Percentiles rank a stretch among this genome's conserved stretches.
Evolutionary conservation across 2,113 vertebrate genomes (phyloP).

Genomic region (Merops nubicus): DNA sequence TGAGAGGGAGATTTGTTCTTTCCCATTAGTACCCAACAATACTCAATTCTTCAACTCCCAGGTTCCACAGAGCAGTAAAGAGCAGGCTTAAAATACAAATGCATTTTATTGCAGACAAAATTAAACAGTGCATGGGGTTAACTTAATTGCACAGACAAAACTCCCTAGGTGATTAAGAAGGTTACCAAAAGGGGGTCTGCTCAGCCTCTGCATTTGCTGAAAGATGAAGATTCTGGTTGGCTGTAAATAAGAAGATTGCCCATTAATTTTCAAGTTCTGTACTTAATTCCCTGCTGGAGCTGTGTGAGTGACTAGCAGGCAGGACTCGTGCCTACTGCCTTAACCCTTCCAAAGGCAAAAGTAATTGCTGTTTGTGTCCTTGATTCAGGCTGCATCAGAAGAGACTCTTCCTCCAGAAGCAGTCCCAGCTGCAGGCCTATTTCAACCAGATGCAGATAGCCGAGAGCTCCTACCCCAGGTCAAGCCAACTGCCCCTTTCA

Average conservation of each 20-base stretch:
- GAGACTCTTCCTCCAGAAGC: constrained; percentile 92
- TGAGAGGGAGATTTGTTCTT: background rate
- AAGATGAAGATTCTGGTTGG: background rate
- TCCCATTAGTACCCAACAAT: background rate
- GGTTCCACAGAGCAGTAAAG: background rate
- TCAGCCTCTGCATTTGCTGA: background rate
- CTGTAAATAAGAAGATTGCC: background rate
- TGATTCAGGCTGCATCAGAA: constrained; percentile 92
- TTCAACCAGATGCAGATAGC: constrained; percentile 99
- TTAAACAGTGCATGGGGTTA: background rate
- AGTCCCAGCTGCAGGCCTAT: constrained; percentile 92
- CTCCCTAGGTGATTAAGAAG: rapidly evolving
- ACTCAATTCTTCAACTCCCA: background rate
- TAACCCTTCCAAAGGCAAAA: background rate
- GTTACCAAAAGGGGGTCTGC: background rate
- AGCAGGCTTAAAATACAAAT: background rate
- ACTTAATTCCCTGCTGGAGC: background rate
- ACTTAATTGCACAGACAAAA: background rate
- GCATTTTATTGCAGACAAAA: background rate
- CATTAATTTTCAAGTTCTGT: rapidly evolving
- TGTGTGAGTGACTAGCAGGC: background rate
- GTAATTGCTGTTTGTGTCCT: background rate
- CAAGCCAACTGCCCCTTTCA: constrained; percentile 70
- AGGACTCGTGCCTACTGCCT: background rate
- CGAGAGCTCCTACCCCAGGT: constrained; percentile 81